Conservation (phyloP, 2,888 invertebrate species). For the Clunio marinus region DNA sequence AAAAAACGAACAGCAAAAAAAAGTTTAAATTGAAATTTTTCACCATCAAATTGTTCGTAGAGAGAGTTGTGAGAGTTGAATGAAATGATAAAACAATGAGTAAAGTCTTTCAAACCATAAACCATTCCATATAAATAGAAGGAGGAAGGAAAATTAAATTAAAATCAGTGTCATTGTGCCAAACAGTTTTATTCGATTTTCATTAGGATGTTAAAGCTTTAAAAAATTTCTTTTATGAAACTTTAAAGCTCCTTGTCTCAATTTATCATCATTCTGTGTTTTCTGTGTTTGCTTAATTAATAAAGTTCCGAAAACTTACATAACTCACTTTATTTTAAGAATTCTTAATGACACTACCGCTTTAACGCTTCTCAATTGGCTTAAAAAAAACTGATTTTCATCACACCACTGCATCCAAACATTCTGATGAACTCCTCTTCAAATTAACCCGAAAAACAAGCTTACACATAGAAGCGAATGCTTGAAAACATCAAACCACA, state of each 20-base stretch:
- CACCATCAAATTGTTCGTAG: not conserved
- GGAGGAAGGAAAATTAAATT: constrained; percentile 31
- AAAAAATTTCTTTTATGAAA: too few species aligned
- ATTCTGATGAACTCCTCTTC: not conserved
- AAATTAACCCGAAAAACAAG: not conserved
- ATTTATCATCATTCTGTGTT: too few species aligned
- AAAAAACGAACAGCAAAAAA: not conserved
- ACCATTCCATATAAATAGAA: constrained; percentile 21
- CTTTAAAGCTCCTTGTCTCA: too few species aligned
- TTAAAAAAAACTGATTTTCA: too few species aligned
- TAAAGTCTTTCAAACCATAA: constrained; percentile 27
- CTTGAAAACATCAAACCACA: constrained; percentile 17
- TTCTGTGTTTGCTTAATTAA: too few species aligned
- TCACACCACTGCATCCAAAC: too few species aligned
- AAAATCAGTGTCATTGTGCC: constrained; percentile 36
- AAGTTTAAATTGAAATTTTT: constrained; percentile 16
- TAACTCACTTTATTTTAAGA: too few species aligned
- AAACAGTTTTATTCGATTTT: not conserved
- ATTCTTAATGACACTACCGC: too few species aligned
- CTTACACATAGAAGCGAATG: not conserved
- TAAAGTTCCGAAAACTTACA: too few species aligned
- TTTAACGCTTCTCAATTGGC: too few species aligned
- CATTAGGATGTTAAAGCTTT: too few species aligned
- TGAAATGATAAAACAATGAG: not conserved
- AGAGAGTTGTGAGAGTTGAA: not conserved